Percentiles rank a stretch among this genome's conserved stretches.
Conservation (phyloP, 2,888 invertebrate genomes). For the Gymnocheta viridis region DNA sequence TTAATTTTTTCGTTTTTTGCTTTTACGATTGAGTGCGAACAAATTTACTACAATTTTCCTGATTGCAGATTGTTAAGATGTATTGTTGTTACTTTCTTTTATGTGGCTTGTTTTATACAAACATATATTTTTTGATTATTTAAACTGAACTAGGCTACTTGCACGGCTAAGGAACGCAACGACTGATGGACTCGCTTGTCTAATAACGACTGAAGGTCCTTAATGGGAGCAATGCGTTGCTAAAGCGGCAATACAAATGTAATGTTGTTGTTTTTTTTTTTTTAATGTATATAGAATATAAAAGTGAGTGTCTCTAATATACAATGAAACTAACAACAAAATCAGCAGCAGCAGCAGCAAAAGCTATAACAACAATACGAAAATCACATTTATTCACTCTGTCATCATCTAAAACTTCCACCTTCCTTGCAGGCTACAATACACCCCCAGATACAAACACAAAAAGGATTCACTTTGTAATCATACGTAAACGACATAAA, state of each 20-base stretch:
- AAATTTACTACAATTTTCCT: conserved; percentile 40
- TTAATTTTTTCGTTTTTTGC: not conserved
- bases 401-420: conserved; percentile 56
- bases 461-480: conserved; percentile 62
- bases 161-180: conserved; percentile 81
- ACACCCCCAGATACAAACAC: conserved; percentile 56
- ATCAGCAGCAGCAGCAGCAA: conserved; percentile 42
- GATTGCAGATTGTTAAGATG: conserved; percentile 21
- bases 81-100: conserved; percentile 36
- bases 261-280: conserved; percentile 46
- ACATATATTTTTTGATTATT: conserved; percentile 59
- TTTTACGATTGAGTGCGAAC: conserved; percentile 13
- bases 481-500: conserved; percentile 28
- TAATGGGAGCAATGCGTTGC: conserved; percentile 75
- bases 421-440: conserved; percentile 49
- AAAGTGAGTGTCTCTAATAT: conserved; percentile 46
- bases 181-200: conserved; percentile 82
- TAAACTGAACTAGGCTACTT: conserved; percentile 78
- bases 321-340: conserved; percentile 45
- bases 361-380: conserved; percentile 49
- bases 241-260: conserved; percentile 57
- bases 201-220: conserved; percentile 81
- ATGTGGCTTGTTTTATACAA: conserved; percentile 47
- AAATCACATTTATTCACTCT: conserved; percentile 65
- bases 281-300: conserved; percentile 6